Evolutionary conservation across 2,113 vertebrate genomes (phyloP), one percentile per base, ranked within the genome.

Genomic region (Anser cygnoides): DNA sequence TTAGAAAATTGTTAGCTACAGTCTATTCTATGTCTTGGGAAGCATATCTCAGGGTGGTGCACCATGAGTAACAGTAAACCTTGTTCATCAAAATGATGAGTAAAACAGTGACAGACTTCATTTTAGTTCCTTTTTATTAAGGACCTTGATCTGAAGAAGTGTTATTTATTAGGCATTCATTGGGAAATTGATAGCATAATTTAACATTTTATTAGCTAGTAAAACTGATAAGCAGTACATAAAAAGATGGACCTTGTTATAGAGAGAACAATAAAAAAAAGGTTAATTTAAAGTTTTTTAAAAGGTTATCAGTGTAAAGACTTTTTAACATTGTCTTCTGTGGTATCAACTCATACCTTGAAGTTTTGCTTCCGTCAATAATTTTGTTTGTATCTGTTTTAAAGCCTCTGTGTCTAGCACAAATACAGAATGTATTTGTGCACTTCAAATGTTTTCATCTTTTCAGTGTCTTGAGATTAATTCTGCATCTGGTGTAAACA

Each of bases 211-310:
- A 95, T 94, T 95, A 92, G 35, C 86, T 95, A 95, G 31, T 94
- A 96, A 97, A 96, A 94, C 49, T 89, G 80, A 91, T 93, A 92
- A 95, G 81, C 71, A 93, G 95, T 93, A 66, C 66, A 87, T 96
- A 79, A 94, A 96, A 96, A 92, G 76, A 84, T 93, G 89, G 62
- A 89, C 73, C n/a, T 91, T 90, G 58, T 76, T 95, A 61, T 37
- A 49, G 33, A 82, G 49, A n/a, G 62, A 94, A 86, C 78, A 90
- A 78, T 92, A 91, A 75, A 86, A 90, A n/a, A 89, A 77, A 82
- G 21, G 49, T 96, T 89, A 58, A 77, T 80, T 89, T 95, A 87
- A 93, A 92, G 65, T 87, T 92, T 95, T 93, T 92, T 73, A 52
- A 92, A 94, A 94, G 84, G 77, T 94, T 77, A 85, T 62, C 17